These are phyloP conservation scores for Entomobrya multifasciata DNA, from an alignment of 2,888 invertebrate genomes.

Conservation along the genomic window DNA sequence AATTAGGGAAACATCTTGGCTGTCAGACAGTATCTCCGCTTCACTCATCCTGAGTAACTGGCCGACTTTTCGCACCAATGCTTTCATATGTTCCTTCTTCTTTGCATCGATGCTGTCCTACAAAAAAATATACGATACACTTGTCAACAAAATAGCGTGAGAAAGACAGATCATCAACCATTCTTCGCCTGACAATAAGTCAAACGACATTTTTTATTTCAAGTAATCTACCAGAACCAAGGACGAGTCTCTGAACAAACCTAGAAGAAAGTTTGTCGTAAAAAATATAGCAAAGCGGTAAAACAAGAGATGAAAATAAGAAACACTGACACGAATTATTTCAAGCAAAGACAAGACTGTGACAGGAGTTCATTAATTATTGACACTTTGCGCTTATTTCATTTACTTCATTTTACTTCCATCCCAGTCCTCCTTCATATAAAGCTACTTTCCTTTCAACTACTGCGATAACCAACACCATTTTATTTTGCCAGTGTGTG, in stretches of 20 bases:
- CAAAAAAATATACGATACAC: neutral
- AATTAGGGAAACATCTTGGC: constrained; percentile 68
- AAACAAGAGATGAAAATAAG: constrained; percentile 7
- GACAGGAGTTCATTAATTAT: constrained; percentile 60
- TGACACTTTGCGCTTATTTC: constrained; percentile 47
- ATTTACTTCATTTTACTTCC: neutral
- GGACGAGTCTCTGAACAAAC: too few species aligned
- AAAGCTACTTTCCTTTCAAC: neutral
- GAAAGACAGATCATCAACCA: constrained; percentile 30
- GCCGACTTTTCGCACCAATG: constrained; percentile 71
- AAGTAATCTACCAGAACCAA: too few species aligned
- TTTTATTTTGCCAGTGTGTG: neutral
- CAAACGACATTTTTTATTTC: constrained; percentile 18
- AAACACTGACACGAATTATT: neutral
- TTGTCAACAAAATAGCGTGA: neutral
- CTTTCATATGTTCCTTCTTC: constrained; percentile 73
- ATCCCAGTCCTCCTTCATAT: neutral
- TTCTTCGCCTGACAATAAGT: constrained; percentile 16
- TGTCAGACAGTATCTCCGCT: constrained; percentile 72
- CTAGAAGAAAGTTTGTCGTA: too few species aligned
- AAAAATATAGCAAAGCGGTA: neutral
- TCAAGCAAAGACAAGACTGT: constrained; percentile 25
- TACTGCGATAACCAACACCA: neutral
- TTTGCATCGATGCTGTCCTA: constrained; percentile 76
- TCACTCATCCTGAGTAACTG: constrained; percentile 71